Base-by-base conservation (phyloP, 2,113 vertebrate genomes). In the Pogona vitticeps region DNA sequence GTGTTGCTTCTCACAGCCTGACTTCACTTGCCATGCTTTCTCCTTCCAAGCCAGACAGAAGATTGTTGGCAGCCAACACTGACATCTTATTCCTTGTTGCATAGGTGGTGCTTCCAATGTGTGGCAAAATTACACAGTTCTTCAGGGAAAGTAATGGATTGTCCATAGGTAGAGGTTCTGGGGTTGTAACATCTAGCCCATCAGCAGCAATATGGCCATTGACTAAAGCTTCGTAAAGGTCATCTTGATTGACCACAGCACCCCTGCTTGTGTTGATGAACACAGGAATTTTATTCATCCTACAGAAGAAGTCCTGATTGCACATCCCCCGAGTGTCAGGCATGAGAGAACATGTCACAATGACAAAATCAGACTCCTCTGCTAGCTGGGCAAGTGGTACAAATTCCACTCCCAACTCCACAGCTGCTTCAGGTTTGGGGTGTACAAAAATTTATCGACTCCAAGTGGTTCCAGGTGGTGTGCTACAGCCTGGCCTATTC, bases 231-330 rank as follows among this genome's bases (percentile, higher is more conserved):
- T 98, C 61, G 3, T 98, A 98, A 78, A 99, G 93, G 90, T 99
- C 98, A 0, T 98, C 97, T 95, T 99, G 99, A 95, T 98, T 98
- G 78, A 99, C 98, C 84, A 98, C 98, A 0, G 98, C 96, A 0
- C 98, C 98, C 93, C 99, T 98, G 98, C 99, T 99, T 0, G 98
- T 98, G 96, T 99, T 99, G 95, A 99, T 84, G 0, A 99, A 98
- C 91, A 99, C 96, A 3, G 98, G 95, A 0, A 97, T 99, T 12
- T 96, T 97, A 95, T 99, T 99, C 99, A 99, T 99, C 93, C 95
- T 98, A 94, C 95, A 76, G 70, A 99, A 99, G 85, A 99, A 98
- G 73, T 97, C 93, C 90, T 95, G 97, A 94, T 98, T 98, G 95
- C 98, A 99, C 93, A 99, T 96, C 15, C 96, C 97, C 84, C 97